Conservation (phyloP, 2,113 vertebrate species). For the Machaerirhynchus nigripectus region DNA sequence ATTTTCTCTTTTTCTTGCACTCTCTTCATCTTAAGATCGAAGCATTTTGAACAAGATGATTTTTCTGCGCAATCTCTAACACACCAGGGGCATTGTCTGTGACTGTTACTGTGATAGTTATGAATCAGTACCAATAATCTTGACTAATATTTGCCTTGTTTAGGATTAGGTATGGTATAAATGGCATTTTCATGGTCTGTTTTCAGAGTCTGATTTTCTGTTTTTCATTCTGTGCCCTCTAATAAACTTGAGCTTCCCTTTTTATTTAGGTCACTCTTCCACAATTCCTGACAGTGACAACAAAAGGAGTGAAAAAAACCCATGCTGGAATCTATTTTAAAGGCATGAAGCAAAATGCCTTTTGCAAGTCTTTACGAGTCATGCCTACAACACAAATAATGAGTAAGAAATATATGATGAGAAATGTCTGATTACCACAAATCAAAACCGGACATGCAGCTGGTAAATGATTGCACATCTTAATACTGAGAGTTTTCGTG, state of each 20-base stretch:
- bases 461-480: neutral
- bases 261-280: neutral
- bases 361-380: neutral
- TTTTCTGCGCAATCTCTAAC: neutral
- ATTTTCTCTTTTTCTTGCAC: neutral
- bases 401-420: neutral
- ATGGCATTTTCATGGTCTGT: neutral
- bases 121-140: neutral
- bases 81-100: neutral
- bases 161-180: neutral
- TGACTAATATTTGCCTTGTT: neutral
- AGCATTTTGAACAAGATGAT: neutral
- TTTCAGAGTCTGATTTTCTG: neutral
- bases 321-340: neutral
- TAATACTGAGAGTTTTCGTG: neutral
- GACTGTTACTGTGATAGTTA: neutral
- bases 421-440: neutral
- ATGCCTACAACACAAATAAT: neutral
- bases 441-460: neutral
- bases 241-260: neutral
- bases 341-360: neutral
- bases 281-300: neutral
- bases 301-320: neutral
- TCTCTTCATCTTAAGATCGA: neutral
- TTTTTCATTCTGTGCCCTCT: neutral